phyloP scores from a whole-genome alignment of 2,797 vertebrate genomes.

The Parambassis ranga region DNA sequence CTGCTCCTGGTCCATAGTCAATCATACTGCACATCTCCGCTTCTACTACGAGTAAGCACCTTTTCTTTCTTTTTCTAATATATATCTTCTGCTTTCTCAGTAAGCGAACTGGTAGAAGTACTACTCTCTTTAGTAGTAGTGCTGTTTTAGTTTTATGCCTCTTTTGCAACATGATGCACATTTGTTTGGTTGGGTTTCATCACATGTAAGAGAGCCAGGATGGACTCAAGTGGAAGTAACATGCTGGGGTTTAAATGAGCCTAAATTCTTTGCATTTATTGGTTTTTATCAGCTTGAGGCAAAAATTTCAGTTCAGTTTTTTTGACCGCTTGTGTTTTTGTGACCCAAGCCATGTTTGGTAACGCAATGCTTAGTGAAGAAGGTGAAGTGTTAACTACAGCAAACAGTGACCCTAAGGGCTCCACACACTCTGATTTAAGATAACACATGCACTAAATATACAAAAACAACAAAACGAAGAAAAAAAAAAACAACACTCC shows the following conservation, averaged over 20 bases:
- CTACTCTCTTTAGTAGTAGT: too few species aligned
- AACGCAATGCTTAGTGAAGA: not conserved
- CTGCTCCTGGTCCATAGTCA: conserved; percentile 32
- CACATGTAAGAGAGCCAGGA: not conserved
- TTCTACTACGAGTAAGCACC: conserved; percentile 47
- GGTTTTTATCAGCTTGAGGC: not conserved
- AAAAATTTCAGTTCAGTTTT: fast-evolving
- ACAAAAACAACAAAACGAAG: not conserved
- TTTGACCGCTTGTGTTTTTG: not conserved
- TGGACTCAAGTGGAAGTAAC: not conserved
- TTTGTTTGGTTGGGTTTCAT: not conserved
- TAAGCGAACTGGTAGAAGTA: too few species aligned
- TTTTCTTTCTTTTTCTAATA: too few species aligned
- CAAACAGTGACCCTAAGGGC: not conserved
- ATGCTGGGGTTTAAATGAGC: not conserved
- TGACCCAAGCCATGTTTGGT: not conserved
- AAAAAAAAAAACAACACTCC: not conserved
- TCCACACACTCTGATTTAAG: not conserved
- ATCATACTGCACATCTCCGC: fast-evolving
- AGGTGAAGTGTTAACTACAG: not conserved
- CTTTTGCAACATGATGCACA: not conserved
- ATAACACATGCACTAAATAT: not conserved
- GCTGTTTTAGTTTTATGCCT: too few species aligned
- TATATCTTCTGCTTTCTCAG: too few species aligned
- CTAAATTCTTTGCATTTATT: not conserved